phyloP scores from a whole-genome alignment of 2,797 vertebrate genomes.

The Scyliorhinus canicula region DNA sequence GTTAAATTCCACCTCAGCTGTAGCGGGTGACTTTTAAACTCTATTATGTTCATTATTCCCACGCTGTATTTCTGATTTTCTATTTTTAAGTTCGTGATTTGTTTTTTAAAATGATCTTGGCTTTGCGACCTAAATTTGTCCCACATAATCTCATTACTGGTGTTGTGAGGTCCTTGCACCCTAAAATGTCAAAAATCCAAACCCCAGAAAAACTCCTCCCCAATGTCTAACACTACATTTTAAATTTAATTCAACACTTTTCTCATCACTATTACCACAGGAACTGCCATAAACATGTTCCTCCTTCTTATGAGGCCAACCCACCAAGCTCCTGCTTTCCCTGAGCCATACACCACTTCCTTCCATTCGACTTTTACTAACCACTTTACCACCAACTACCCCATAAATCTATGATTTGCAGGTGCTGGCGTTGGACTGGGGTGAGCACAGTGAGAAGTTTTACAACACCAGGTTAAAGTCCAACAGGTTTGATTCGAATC shows the following conservation, averaged over 20 bases:
- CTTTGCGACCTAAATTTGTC: not conserved
- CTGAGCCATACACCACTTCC: not conserved
- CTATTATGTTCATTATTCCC: not conserved
- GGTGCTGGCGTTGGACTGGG: no score
- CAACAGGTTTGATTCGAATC: no score
- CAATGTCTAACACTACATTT: not conserved
- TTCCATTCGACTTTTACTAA: not conserved
- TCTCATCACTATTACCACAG: not conserved
- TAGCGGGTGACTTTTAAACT: not conserved
- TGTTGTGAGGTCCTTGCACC: not conserved
- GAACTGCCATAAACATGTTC: not conserved
- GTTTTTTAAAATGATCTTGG: no score
- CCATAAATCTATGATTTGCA: no score
- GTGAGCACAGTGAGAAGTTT: no score
- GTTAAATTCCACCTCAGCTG: not conserved
- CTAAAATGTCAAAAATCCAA: not conserved
- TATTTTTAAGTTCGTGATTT: not conserved
- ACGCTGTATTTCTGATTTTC: not conserved
- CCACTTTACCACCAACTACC: not conserved
- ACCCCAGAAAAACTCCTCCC: not conserved
- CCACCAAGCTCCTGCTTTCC: no score
- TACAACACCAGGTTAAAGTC: no score
- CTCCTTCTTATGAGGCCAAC: no score
- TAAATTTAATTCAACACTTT: not conserved
- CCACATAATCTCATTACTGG: not conserved